Evolutionary conservation across 2,113 vertebrate genomes (phyloP).

Genomic region (Sylvia atricapilla): DNA sequence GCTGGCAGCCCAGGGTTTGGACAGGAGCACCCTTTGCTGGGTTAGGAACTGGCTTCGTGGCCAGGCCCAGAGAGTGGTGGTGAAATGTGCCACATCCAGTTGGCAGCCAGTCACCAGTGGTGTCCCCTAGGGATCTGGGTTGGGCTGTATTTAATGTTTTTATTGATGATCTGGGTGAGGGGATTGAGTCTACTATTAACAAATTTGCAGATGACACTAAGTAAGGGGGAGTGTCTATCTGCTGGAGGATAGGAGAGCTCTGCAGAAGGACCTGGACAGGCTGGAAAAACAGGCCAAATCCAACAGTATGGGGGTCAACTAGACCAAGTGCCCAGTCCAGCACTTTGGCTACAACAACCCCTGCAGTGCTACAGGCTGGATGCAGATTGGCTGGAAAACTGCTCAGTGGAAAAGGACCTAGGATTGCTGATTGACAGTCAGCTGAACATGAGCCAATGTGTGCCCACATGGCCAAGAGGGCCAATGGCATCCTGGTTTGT

Average conservation of each 20-base stretch:
- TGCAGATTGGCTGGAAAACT: not conserved
- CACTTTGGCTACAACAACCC: not conserved
- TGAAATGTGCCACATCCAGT: not conserved
- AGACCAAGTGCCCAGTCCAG: not conserved
- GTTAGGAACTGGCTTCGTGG: too few species aligned
- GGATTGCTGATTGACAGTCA: not conserved
- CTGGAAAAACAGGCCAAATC: not conserved
- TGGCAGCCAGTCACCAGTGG: rapidly evolving
- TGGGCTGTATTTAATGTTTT: not conserved
- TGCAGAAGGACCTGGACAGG: not conserved
- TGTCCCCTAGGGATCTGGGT: not conserved
- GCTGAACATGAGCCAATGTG: rapidly evolving
- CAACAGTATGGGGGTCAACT: not conserved
- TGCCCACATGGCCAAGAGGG: rapidly evolving
- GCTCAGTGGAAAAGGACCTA: not conserved
- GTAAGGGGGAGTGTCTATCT: not conserved
- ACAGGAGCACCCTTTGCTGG: not conserved
- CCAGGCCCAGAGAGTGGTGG: not conserved
- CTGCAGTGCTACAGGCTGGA: not conserved
- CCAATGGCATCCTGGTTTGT: not conserved
- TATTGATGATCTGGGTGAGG: not conserved
- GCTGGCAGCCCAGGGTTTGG: not conserved
- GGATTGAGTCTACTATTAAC: not conserved
- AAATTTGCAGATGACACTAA: not conserved
- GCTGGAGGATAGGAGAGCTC: not conserved